phyloP scores from a whole-genome alignment of 2,888 invertebrate species.

The Mimas tiliae region DNA sequence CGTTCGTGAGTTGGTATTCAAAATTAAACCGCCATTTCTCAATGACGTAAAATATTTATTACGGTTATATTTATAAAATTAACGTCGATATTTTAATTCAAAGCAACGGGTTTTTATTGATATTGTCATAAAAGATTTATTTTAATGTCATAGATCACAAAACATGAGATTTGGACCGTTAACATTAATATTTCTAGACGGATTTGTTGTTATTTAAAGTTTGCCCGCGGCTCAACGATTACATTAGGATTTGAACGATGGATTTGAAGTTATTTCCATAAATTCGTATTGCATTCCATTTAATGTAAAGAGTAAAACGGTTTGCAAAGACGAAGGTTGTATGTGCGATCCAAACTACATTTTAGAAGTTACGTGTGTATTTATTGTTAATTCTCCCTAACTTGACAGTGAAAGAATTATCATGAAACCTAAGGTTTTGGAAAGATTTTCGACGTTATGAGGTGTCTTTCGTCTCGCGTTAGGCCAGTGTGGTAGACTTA shows the following conservation, averaged over 20 bases:
- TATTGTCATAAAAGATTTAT: slow-evolving; percentile 19
- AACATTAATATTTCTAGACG: neutral
- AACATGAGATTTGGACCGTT: neutral
- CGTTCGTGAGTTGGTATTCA: neutral
- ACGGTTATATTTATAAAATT: neutral
- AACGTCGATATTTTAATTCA: slow-evolving; percentile 8
- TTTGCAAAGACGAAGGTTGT: no score
- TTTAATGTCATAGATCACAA: neutral
- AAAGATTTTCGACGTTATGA: no score
- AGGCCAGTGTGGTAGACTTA: no score
- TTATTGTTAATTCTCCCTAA: no score
- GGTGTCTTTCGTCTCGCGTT: no score
- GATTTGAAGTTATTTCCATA: neutral
- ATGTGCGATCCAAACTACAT: no score
- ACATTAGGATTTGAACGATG: neutral
- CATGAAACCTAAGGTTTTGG: no score
- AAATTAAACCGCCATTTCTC: slow-evolving; percentile 11
- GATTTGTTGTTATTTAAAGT: neutral
- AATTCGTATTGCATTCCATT: neutral
- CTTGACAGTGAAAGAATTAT: no score
- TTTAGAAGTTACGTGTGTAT: no score
- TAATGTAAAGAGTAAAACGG: neutral
- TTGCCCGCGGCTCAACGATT: slow-evolving; percentile 6
- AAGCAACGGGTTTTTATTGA: slow-evolving; percentile 14
- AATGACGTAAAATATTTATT: slow-evolving; percentile 17